A percentile compares a stretch with the other conserved stretches of the same genome.
These are phyloP conservation scores for Herpetotheres cachinnans DNA, from an alignment of 2,113 vertebrate species.

Conservation along the genomic window DNA sequence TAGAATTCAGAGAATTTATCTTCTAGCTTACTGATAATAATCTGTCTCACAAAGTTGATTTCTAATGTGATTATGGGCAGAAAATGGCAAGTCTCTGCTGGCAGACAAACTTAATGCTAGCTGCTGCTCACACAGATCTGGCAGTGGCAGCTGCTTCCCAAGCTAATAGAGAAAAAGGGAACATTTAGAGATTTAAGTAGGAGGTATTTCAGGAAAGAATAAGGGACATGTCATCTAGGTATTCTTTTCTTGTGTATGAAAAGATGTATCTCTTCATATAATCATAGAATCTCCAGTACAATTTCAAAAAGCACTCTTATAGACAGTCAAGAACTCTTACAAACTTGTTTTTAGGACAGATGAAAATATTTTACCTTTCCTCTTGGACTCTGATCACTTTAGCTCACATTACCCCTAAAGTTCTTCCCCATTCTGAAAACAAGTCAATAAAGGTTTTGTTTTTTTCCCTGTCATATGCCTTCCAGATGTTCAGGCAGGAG, in stretches of 20 bases:
- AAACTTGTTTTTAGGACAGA: not conserved
- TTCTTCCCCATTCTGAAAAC: not conserved
- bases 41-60: not conserved
- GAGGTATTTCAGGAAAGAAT: not conserved
- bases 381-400: not conserved
- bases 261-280: rapidly evolving
- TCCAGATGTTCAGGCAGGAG: not conserved
- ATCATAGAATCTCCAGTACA: not conserved
- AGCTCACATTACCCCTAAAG: not conserved
- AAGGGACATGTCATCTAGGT: not conserved
- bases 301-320: not conserved
- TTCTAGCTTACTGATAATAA: not conserved
- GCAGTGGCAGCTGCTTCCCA: not conserved
- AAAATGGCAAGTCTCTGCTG: not conserved
- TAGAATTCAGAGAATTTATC: not conserved
- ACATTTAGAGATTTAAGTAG: not conserved
- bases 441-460: not conserved
- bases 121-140: not conserved
- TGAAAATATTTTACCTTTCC: not conserved
- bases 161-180: not conserved
- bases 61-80: not conserved
- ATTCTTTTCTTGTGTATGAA: not conserved
- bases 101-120: not conserved
- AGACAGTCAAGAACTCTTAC: not conserved
- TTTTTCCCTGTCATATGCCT: not conserved